Percentiles rank a stretch among this genome's conserved stretches.
phyloP scores from a whole-genome alignment of 2,113 vertebrate species.

The Rhynchopsitta pachyrhyncha region DNA sequence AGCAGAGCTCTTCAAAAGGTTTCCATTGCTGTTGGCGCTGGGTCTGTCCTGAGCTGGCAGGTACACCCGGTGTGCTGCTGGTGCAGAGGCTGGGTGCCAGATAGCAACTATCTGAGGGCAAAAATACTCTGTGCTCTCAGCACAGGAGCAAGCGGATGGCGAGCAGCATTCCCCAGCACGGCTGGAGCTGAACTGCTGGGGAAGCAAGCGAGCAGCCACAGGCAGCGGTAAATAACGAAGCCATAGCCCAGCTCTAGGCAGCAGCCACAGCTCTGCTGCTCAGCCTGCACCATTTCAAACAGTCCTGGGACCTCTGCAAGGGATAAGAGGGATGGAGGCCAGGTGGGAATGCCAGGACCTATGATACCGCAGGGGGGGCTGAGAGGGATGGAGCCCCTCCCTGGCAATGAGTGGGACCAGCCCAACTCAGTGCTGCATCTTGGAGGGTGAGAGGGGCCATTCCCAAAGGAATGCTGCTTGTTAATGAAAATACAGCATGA shows the following conservation, averaged over 20 bases:
- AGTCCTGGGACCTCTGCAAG: not conserved
- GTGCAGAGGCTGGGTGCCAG: not conserved
- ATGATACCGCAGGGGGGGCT: not conserved
- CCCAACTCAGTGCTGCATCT: not conserved
- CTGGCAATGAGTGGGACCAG: not conserved
- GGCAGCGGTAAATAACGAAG: constrained; percentile 24
- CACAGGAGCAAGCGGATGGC: not conserved
- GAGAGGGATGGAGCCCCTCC: not conserved
- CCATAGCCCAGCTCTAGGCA: not conserved
- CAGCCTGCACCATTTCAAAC: not conserved
- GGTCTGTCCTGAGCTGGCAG: not conserved
- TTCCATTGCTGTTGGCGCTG: accelerated
- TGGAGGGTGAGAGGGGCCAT: not conserved
- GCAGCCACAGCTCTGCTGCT: constrained; percentile 1
- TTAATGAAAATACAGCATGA: not conserved
- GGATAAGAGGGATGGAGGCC: not conserved
- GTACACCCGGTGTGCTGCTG: not conserved
- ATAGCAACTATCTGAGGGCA: not conserved
- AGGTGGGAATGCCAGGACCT: not conserved
- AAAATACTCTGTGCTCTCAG: not conserved
- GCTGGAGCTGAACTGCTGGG: not conserved
- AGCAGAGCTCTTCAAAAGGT: not conserved
- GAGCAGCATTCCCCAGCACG: not conserved
- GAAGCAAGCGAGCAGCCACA: not conserved
- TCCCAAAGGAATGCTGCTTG: not conserved